A percentile compares a stretch with the other conserved stretches of the same genome.
Conservation (phyloP, 2,888 invertebrate species). For the Drosophila borealis region DNA sequence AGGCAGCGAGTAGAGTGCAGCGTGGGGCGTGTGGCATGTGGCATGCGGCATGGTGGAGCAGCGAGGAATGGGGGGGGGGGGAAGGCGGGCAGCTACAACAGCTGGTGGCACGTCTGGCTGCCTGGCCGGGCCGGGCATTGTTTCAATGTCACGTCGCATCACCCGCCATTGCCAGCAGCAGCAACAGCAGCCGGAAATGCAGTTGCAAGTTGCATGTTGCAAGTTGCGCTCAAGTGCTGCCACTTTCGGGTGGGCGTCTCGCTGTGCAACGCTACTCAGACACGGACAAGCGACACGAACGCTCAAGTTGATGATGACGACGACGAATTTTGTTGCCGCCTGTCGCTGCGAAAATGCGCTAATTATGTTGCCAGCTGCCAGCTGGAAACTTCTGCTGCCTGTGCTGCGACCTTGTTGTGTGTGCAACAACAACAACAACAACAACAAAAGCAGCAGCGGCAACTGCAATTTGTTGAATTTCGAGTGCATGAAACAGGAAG, state of each 20-base stretch:
- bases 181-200: slow-evolving; percentile 50
- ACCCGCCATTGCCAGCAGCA: slow-evolving; percentile 10
- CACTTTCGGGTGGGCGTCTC: slow-evolving; percentile 45
- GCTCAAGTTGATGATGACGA: slow-evolving; percentile 43
- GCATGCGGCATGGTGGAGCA: not conserved
- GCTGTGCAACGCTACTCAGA: slow-evolving; percentile 47
- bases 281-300: slow-evolving; percentile 45
- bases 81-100: slow-evolving; percentile 8
- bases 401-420: slow-evolving; percentile 50
- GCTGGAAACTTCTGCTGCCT: slow-evolving; percentile 24
- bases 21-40: slow-evolving; percentile 2
- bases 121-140: slow-evolving; percentile 45
- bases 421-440: slow-evolving; percentile 11
- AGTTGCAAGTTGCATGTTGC: slow-evolving; percentile 30
- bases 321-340: slow-evolving; percentile 25
- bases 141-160: slow-evolving; percentile 73
- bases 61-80: not conserved
- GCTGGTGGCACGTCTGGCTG: slow-evolving; percentile 28
- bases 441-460: slow-evolving; percentile 4
- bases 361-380: slow-evolving; percentile 66
- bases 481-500: slow-evolving; percentile 34
- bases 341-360: slow-evolving; percentile 63
- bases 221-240: slow-evolving; percentile 56
- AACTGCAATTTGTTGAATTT: slow-evolving; percentile 31
- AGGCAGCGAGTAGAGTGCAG: slow-evolving; percentile 1